These are phyloP conservation scores for Benitochromis conjunctus DNA, from an alignment of 2,113 vertebrate genomes.

Conservation along the genomic window DNA sequence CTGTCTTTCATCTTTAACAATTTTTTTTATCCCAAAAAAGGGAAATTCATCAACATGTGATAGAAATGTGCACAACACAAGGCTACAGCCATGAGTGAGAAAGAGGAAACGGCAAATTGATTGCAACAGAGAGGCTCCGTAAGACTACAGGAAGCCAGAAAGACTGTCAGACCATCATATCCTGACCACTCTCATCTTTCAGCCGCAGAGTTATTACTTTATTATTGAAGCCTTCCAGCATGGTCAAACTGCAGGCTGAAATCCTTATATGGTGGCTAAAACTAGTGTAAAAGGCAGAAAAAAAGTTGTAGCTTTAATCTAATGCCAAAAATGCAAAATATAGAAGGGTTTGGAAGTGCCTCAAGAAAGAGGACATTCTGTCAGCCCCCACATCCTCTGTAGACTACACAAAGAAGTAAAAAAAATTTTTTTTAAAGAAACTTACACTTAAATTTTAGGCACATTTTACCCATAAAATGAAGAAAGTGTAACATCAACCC, in stretches of 20 bases:
- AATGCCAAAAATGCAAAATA: background rate
- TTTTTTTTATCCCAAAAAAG: background rate
- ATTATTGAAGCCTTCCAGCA: background rate
- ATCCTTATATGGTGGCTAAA: background rate
- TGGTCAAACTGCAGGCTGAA: background rate
- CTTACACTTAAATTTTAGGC: background rate
- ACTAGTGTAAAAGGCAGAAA: background rate
- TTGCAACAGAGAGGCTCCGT: constrained; percentile 39
- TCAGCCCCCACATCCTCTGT: background rate
- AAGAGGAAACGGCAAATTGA: constrained; percentile 42
- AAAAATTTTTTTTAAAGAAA: background rate
- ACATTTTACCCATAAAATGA: background rate
- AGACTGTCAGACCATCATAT: background rate
- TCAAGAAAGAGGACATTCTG: background rate
- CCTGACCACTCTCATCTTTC: background rate
- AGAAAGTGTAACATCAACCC: background rate
- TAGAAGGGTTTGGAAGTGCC: background rate
- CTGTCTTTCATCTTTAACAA: background rate
- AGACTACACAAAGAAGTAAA: background rate
- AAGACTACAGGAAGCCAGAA: constrained; percentile 30
- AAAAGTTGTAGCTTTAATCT: background rate
- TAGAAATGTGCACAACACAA: background rate
- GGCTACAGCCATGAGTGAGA: background rate
- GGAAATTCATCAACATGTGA: background rate
- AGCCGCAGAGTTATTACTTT: background rate